phyloP scores from a whole-genome alignment of 2,888 invertebrate species.

The Drosophila tripunctata region DNA sequence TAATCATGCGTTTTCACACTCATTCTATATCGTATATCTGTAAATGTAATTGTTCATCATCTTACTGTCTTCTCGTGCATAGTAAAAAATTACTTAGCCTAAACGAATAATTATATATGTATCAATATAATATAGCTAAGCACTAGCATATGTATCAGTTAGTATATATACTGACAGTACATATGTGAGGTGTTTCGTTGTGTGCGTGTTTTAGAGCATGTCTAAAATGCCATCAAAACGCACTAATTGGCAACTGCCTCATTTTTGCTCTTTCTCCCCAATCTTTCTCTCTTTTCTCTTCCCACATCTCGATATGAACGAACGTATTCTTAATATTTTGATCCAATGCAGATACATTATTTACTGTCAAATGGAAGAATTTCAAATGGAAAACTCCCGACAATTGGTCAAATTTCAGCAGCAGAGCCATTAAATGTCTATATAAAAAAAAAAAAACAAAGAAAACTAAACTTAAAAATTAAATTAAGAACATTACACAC shows the following conservation, averaged over 20 bases:
- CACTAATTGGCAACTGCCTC: conserved; percentile 73
- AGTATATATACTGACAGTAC: not conserved
- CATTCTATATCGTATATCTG: conserved; percentile 6
- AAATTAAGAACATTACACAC: not conserved
- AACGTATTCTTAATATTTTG: conserved; percentile 46
- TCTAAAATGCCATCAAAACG: conserved; percentile 58
- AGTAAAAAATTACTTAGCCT: conserved; percentile 4
- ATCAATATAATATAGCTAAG: conserved; percentile 3
- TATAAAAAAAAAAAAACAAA: not conserved
- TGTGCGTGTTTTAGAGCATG: conserved; percentile 66
- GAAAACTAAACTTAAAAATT: conserved; percentile 80
- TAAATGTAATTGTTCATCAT: conserved; percentile 25
- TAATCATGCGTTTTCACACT: conserved; percentile 26
- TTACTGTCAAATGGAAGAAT: conserved; percentile 94
- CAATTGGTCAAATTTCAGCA: conserved; percentile 84
- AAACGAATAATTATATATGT: conserved; percentile 9
- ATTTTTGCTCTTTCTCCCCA: conserved; percentile 35
- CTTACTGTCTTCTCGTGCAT: conserved; percentile 23
- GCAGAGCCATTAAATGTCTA: conserved; percentile 70
- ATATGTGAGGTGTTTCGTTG: conserved; percentile 43
- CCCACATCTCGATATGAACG: conserved; percentile 39
- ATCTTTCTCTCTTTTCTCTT: conserved; percentile 63
- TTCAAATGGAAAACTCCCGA: conserved; percentile 90
- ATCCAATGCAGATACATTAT: conserved; percentile 88
- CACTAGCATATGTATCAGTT: conserved; percentile 21